Conservation (phyloP, 1,140 invertebrate species). For the Aricia agestis region DNA sequence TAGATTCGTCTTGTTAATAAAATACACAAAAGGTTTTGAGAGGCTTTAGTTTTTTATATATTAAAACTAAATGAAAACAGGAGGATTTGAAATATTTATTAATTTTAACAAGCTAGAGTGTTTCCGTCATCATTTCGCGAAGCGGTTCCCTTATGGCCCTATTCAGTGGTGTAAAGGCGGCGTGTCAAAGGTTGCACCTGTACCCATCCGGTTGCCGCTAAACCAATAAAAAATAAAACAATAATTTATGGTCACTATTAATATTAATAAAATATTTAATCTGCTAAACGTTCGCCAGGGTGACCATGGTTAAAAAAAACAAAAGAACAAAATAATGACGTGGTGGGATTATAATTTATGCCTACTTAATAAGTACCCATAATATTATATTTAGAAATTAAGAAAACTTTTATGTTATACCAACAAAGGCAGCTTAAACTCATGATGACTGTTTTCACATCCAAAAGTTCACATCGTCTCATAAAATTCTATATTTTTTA, state of each 20-base stretch:
- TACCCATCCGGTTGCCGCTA: conserved; percentile 51
- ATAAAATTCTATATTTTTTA: too few relatives aligned
- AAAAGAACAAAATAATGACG: too few relatives aligned
- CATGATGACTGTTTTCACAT: too few relatives aligned
- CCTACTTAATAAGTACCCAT: too few relatives aligned
- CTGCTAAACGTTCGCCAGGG: conserved; percentile 41
- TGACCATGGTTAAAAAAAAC: conserved; percentile 36
- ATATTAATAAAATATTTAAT: conserved; percentile 61
- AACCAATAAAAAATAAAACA: conserved; percentile 62
- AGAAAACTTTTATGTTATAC: too few relatives aligned
- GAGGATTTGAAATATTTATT: not conserved
- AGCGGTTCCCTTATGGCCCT: not conserved
- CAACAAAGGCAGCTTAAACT: too few relatives aligned
- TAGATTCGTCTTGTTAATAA: not conserved
- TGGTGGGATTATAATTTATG: too few relatives aligned
- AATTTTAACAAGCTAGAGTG: not conserved
- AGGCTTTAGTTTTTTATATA: not conserved
- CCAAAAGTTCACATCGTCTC: too few relatives aligned
- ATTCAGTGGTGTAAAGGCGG: conserved; percentile 31
- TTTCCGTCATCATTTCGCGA: not conserved
- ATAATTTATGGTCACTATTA: conserved; percentile 57
- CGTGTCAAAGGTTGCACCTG: conserved; percentile 57
- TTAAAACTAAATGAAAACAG: not conserved
- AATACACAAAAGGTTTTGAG: not conserved
- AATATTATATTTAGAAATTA: too few relatives aligned